These are phyloP conservation scores for Conger conger DNA, from an alignment of 2,113 vertebrate species.

Conservation along the genomic window DNA sequence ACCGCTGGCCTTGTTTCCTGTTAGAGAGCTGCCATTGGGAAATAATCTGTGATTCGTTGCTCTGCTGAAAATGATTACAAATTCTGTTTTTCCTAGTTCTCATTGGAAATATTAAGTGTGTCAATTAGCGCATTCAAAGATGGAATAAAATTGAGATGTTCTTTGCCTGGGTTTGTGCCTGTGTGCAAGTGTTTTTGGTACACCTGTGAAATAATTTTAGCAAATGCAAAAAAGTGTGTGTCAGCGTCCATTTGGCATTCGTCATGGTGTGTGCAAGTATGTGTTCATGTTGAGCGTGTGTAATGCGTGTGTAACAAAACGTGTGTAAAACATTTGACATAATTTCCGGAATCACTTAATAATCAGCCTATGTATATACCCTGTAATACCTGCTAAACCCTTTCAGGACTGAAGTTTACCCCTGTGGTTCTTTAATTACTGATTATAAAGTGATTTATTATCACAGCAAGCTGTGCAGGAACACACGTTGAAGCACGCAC, in stretches of 20 bases:
- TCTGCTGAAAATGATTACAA: background rate
- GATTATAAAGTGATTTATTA: background rate
- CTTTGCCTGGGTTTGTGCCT: background rate
- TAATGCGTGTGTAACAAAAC: no score
- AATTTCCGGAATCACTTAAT: background rate
- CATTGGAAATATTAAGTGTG: background rate
- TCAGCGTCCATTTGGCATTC: background rate
- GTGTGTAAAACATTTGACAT: background rate
- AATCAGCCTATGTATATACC: background rate
- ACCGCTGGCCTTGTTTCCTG: background rate
- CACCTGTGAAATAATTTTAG: background rate
- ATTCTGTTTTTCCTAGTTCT: background rate
- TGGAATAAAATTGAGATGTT: background rate
- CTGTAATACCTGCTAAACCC: background rate
- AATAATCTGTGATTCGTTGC: background rate
- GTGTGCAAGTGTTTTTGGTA: background rate
- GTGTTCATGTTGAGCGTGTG: background rate
- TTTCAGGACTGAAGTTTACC: background rate
- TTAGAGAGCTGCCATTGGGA: background rate
- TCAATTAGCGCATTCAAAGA: background rate
- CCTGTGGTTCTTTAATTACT: conserved; percentile 4
- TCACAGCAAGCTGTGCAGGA: background rate
- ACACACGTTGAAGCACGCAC: background rate
- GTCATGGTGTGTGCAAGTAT: background rate
- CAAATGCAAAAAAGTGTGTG: background rate